These are phyloP conservation scores for Lytechinus variegatus DNA, from an alignment of 35 echinoderm and acorn worm genomes.

Conservation along the genomic window DNA sequence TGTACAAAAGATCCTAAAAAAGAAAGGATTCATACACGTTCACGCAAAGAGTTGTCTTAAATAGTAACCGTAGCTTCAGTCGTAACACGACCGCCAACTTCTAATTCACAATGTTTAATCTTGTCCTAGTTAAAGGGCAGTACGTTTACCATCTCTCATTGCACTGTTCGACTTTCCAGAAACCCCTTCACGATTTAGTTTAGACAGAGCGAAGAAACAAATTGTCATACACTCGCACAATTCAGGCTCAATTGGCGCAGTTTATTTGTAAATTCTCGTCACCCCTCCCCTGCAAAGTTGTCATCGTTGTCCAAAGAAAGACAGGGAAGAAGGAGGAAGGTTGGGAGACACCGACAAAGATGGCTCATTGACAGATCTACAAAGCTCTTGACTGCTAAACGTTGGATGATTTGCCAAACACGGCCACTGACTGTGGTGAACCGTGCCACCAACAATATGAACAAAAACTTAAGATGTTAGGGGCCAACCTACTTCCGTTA, in stretches of 20 bases:
- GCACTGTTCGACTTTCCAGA: not conserved
- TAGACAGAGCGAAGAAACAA: constrained; percentile 39
- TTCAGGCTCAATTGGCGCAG: constrained; percentile 44
- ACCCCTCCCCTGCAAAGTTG: constrained; percentile 34
- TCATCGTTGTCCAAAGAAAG: not conserved
- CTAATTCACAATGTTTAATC: not conserved
- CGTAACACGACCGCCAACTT: not conserved
- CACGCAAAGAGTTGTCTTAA: not conserved
- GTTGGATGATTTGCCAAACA: constrained; percentile 45
- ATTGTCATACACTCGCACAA: constrained; percentile 48
- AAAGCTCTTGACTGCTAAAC: not conserved
- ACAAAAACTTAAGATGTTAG: constrained; percentile 26
- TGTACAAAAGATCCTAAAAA: not conserved
- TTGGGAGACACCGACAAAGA: constrained; percentile 21
- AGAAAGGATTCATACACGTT: not conserved
- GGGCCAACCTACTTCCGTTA: not conserved
- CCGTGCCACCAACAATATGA: constrained; percentile 34
- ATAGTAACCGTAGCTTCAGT: not conserved
- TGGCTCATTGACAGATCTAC: constrained; percentile 40
- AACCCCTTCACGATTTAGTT: not conserved
- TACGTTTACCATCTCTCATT: constrained; percentile 8
- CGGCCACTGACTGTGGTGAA: constrained; percentile 31
- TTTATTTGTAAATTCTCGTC: constrained; percentile 43
- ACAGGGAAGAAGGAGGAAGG: constrained; percentile 12
- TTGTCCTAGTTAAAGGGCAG: not conserved